These are phyloP conservation scores for Aphrophora alni DNA, from an alignment of 2,888 invertebrate species.

Conservation along the genomic window DNA sequence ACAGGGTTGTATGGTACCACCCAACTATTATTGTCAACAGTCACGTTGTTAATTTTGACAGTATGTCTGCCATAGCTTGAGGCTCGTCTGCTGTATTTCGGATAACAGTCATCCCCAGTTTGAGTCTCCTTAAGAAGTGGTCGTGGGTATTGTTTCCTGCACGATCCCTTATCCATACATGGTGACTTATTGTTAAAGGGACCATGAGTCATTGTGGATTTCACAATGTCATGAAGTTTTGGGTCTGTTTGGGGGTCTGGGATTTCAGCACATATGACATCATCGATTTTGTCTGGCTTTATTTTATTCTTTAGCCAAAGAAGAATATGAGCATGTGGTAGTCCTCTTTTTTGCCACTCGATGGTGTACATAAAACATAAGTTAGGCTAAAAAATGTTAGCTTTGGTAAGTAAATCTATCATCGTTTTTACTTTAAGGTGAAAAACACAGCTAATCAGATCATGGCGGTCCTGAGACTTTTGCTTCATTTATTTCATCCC, in stretches of 20 bases:
- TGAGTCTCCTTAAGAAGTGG: conserved; percentile 51
- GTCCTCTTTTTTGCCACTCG: conserved; percentile 54
- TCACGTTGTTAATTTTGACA: background rate
- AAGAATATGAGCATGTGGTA: conserved; percentile 53
- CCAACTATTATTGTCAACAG: conserved; percentile 47
- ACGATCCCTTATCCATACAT: conserved; percentile 56
- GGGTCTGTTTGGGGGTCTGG: conserved; percentile 52
- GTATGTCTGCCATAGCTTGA: background rate
- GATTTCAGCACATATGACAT: conserved; percentile 55
- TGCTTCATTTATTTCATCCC: conserved; percentile 53
- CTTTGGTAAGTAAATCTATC: conserved; percentile 47
- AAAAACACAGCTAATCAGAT: conserved; percentile 52
- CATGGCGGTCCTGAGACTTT: conserved; percentile 48
- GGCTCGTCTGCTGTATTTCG: conserved; percentile 53
- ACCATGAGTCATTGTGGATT: conserved; percentile 54
- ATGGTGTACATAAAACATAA: conserved; percentile 49
- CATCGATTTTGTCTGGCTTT: conserved; percentile 50
- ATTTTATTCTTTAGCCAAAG: conserved; percentile 50
- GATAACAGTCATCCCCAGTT: conserved; percentile 54
- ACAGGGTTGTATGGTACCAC: conserved; percentile 44
- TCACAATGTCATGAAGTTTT: conserved; percentile 48
- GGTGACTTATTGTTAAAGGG: conserved; percentile 52
- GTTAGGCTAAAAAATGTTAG: conserved; percentile 47
- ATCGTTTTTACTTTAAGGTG: conserved; percentile 48
- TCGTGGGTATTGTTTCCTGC: conserved; percentile 55